Conservation (phyloP, 1,140 invertebrate species). For the Fopius arisanus region DNA sequence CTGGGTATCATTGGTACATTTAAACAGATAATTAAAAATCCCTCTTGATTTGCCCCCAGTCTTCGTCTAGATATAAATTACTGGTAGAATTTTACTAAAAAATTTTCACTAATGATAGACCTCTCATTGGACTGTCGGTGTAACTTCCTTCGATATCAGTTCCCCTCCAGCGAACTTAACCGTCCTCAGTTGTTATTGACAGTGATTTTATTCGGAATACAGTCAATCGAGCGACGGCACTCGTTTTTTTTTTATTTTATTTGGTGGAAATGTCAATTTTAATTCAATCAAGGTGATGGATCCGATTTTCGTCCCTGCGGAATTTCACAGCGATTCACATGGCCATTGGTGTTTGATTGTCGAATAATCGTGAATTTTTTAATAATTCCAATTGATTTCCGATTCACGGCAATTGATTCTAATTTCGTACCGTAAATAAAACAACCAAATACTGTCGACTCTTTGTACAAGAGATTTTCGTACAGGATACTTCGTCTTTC, state of each 20-base stretch:
- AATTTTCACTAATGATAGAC: not conserved
- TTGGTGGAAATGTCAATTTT: no score
- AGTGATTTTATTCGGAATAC: not conserved
- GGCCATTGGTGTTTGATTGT: no score
- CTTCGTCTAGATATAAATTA: not conserved
- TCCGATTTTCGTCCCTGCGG: no score
- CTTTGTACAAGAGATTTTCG: no score
- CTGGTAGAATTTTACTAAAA: not conserved
- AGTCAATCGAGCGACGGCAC: not conserved
- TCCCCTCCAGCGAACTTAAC: not conserved
- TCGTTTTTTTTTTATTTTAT: not conserved
- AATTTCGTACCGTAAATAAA: no score
- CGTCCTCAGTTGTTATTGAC: not conserved
- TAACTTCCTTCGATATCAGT: not conserved
- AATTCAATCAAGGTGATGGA: no score
- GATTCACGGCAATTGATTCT: not conserved
- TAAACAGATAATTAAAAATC: not conserved
- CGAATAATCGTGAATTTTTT: no score
- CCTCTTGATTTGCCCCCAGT: not conserved
- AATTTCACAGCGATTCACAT: no score
- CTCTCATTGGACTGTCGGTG: not conserved
- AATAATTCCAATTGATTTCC: not conserved
- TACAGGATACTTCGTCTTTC: no score
- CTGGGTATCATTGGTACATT: not conserved
- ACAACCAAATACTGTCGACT: no score